Evolutionary conservation across 2,888 invertebrate genomes (phyloP), one percentile per base, ranked within the genome.

Genomic region (Eupithecia abbreviata): DNA sequence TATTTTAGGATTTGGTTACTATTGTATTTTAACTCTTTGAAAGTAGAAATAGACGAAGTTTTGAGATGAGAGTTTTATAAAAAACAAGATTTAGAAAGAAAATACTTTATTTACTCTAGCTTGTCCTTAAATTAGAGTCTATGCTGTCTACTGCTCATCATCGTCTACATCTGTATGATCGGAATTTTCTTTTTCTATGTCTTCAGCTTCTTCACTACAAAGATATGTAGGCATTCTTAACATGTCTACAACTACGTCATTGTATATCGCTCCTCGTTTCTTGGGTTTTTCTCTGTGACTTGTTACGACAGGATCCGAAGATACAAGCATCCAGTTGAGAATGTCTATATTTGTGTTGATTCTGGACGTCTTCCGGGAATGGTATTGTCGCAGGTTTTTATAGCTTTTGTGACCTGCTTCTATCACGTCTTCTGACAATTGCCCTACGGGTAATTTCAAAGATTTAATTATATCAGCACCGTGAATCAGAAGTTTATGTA

Each of bases 131-230:
- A 30, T 30, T 30, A 30, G 58, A 68, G 68, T 68, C 45, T 68
- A 43, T 68, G 45, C 68, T 68, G 68, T 68, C 45, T 68, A 68
- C 45, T 68, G 68, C 12, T 69, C 68, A n/a, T 69, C 68, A 45
- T 69, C 68, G 47, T 69, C 68, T 69, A 69, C 47, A 69, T 69
- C 68, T 69, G 68, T 30, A 47, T 45, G 45, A 45, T 18, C 68
- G 81, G 65, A 65, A 79, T 81, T 73, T 84, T 77, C 74, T 75
- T 81, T 72, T 82, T 77, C 41, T 85, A 71, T 75, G 42, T 75
- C 75, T 65, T 71, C 75, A 41, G 65, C 71, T 62, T 75, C 71
- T 75, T 71, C 55, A 66, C 75, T 71, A 66, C 71, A 71, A 71
- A 71, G 30, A 55, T 71, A 71, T 73, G 73, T 73, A 66, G 73